phyloP scores from a whole-genome alignment of 2,113 vertebrate genomes.

The Datnioides undecimradiatus region DNA sequence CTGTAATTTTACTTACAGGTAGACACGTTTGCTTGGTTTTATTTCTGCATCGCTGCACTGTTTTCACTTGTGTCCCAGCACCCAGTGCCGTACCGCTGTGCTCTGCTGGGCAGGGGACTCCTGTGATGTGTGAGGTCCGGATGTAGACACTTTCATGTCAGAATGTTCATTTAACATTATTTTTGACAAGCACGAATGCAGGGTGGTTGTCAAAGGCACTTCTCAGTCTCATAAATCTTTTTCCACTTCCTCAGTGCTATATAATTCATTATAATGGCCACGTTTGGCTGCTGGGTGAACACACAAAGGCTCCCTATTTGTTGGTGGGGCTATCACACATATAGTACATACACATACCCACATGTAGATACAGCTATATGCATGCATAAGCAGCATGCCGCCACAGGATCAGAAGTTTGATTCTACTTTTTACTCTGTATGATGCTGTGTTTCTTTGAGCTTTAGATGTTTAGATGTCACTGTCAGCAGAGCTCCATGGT shows the following conservation, averaged over 20 bases:
- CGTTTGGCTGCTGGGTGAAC: background rate
- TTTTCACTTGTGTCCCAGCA: background rate
- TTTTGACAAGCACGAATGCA: background rate
- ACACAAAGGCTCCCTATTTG: background rate
- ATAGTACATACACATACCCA: constrained; percentile 1
- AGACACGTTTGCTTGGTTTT: background rate
- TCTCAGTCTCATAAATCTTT: background rate
- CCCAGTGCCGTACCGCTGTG: background rate
- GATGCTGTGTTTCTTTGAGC: background rate
- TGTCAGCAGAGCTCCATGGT: constrained; percentile 28
- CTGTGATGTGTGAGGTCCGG: background rate
- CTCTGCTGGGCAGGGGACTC: background rate
- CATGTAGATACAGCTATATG: background rate
- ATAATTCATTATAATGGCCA: background rate
- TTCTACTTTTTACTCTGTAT: background rate
- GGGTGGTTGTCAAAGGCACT: background rate
- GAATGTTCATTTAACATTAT: background rate
- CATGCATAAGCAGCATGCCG: background rate
- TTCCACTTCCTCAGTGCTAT: background rate
- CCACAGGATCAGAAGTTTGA: background rate
- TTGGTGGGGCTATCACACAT: background rate
- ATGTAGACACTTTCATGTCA: background rate
- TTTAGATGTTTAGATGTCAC: constrained; percentile 25
- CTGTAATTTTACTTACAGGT: background rate
- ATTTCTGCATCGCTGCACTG: background rate